phyloP scores from a whole-genome alignment of 1,140 invertebrate species.

The Drosophila albomicans region DNA sequence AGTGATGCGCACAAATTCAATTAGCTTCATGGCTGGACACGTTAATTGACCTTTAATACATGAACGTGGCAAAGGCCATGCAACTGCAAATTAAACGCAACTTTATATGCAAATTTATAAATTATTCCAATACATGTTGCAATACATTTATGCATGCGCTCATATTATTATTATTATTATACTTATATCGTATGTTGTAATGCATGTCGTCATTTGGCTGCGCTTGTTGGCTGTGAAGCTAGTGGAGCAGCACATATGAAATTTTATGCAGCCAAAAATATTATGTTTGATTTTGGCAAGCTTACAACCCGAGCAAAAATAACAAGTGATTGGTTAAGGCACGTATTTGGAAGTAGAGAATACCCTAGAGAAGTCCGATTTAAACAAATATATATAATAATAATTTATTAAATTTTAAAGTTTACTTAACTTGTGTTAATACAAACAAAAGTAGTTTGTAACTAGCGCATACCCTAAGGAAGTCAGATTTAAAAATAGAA shows the following conservation, averaged over 20 bases:
- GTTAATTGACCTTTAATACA: constrained; percentile 74
- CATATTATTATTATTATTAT: not conserved
- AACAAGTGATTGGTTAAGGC: not conserved
- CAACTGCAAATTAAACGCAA: constrained; percentile 8
- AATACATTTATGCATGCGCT: not conserved
- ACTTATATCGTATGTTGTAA: not conserved
- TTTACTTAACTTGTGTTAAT: too few species aligned
- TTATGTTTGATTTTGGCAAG: constrained; percentile 12
- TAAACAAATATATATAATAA: too few species aligned
- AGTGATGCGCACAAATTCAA: constrained; percentile 70
- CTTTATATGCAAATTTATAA: not conserved
- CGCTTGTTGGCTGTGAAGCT: not conserved
- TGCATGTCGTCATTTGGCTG: not conserved
- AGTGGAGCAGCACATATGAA: constrained; percentile 3
- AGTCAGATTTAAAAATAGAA: too few species aligned
- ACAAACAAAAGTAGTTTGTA: too few species aligned
- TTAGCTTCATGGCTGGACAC: constrained; percentile 52
- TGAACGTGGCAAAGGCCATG: not conserved
- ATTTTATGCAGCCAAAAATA: not conserved
- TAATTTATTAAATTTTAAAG: too few species aligned
- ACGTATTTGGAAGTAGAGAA: not conserved
- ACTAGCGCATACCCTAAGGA: too few species aligned
- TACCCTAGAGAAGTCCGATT: not conserved
- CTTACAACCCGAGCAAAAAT: constrained; percentile 22
- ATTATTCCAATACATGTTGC: not conserved